Conservation (phyloP, 2,888 invertebrate species). For the Heterodera filipjevi region DNA sequence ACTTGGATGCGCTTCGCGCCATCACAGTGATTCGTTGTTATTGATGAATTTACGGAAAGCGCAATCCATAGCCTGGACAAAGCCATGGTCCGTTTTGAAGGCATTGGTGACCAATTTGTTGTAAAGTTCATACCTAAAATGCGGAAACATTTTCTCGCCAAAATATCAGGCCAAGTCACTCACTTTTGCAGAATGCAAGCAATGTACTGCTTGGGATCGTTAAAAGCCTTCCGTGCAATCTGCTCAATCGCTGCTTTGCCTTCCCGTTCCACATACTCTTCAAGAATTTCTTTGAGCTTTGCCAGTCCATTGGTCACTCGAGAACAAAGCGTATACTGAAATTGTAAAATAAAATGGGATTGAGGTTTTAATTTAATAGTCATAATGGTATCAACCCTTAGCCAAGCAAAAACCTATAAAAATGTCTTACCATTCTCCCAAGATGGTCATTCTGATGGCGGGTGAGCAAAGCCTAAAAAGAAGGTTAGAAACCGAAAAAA, state of each 20-base stretch:
- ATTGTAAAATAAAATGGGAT: no score
- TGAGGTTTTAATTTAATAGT: no score
- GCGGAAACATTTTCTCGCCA: slow-evolving; percentile 73
- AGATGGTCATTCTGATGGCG: slow-evolving; percentile 90
- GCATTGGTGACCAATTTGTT: slow-evolving; percentile 89
- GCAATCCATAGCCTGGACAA: slow-evolving; percentile 77
- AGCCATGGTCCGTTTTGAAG: slow-evolving; percentile 95
- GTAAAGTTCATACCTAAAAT: slow-evolving; percentile 75
- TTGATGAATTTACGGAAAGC: slow-evolving; percentile 98
- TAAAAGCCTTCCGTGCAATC: slow-evolving; percentile 73
- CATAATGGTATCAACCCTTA: no score
- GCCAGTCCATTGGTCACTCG: slow-evolving; percentile 88
- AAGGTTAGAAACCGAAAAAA: no score
- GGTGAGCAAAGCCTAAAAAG: slow-evolving; percentile 69
- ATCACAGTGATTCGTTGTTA: slow-evolving; percentile 91
- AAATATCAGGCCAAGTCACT: slow-evolving; percentile 77
- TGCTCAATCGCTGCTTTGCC: slow-evolving; percentile 86
- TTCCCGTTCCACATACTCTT: slow-evolving; percentile 88
- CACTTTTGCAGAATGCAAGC: slow-evolving; percentile 1
- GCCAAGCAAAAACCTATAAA: neutral
- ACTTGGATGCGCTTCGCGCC: slow-evolving; percentile 78
- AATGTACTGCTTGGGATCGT: neutral
- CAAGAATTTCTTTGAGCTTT: slow-evolving; percentile 83
- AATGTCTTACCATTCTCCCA: slow-evolving; percentile 77
- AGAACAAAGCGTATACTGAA: slow-evolving; percentile 80